Evolutionary conservation across 2,888 invertebrate genomes (phyloP), one percentile per base, ranked within the genome.

Genomic region (Ellobium chinense): DNA sequence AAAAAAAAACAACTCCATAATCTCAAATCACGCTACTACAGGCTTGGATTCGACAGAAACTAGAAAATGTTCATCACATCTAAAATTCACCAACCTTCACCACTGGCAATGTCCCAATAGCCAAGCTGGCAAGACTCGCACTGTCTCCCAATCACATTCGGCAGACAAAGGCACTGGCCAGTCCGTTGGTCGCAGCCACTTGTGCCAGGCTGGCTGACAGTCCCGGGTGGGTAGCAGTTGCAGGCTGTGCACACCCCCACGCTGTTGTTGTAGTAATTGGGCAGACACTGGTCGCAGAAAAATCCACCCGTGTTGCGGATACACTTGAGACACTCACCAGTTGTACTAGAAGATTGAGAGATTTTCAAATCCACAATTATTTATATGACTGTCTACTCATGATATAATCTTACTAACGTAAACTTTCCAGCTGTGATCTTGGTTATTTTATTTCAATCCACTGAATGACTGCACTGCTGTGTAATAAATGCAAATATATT

Each of bases 261-360:
- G 0, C 99, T 98, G 92, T 99, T 97, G 12, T 99, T 99, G 93
- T 96, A 99, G 94, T 95, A 98, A 83, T 98, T 98, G 82, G 96
- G 95, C 86, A 98, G 94, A 93, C 99, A 99, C 89, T 96, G 96
- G 86, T 99, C 98, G 92, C 99, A 99, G 91, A 96, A 95, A 62
- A 95, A 94, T 0, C 99, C 99, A 62, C 96, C 97, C 0, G 99
- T 99, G 90, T 98, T 98, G 93, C 97, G 97, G 86, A 99, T 97
- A 93, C 99, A 99, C 93, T 99, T 99, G 65, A 98, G 94, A 93
- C 99, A 99, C 91, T 97, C 97, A 27, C 99, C 99, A 4, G 96
- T 97, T 0, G 96, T 96, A n/a, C 97, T 93, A 27, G n/a, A n/a
- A n/a, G n/a, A n/a, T n/a, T n/a, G n/a, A n/a, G n/a, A n/a, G n/a